Conservation (phyloP, 2,888 invertebrate genomes). For the Drosophila mercatorum region DNA sequence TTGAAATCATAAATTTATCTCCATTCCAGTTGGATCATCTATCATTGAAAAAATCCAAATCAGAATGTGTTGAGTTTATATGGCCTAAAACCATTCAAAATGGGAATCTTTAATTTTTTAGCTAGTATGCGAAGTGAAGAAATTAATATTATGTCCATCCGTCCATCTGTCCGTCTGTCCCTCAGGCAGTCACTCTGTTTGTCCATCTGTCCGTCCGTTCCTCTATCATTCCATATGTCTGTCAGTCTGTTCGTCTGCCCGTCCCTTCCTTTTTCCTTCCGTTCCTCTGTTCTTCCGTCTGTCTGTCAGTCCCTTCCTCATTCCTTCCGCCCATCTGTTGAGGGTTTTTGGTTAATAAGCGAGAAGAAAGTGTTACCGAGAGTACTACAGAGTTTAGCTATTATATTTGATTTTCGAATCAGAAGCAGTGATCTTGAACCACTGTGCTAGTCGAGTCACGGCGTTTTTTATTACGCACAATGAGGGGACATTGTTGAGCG, state of each 20-base stretch:
- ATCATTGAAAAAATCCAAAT: not conserved
- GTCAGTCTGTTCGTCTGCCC: not conserved
- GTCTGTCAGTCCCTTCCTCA: not conserved
- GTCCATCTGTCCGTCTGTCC: not conserved
- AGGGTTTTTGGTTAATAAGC: too few relatives aligned
- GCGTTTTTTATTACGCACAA: constrained; percentile 63
- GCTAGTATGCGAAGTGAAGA: not conserved
- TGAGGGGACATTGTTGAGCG: constrained; percentile 65
- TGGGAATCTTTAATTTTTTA: not conserved
- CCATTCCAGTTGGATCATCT: not conserved
- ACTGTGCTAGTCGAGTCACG: constrained; percentile 34
- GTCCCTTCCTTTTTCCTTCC: not conserved
- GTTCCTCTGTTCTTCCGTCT: not conserved
- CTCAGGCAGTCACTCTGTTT: not conserved
- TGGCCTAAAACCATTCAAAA: not conserved
- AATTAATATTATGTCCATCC: not conserved
- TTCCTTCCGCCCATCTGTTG: too few relatives aligned
- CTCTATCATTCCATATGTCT: not conserved
- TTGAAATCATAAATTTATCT: not conserved
- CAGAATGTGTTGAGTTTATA: not conserved
- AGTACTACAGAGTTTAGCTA: too few relatives aligned
- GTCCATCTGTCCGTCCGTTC: not conserved
- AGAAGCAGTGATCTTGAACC: constrained; percentile 1
- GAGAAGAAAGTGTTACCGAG: too few relatives aligned
- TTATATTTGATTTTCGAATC: not conserved